phyloP scores from a whole-genome alignment of 1,140 invertebrate genomes.

The Pseudomyrmex cubaensis region DNA sequence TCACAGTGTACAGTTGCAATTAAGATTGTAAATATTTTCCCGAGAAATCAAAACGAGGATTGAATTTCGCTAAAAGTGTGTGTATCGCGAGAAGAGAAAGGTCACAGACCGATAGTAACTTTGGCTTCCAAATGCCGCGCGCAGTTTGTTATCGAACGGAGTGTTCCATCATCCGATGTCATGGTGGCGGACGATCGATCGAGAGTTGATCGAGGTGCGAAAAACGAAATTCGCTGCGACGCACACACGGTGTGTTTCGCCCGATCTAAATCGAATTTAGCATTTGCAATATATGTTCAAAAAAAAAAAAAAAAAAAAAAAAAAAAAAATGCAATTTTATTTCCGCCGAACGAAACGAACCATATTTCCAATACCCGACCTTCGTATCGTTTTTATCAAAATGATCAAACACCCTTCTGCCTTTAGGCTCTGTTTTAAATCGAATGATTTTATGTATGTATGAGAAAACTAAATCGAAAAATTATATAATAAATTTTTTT shows the following conservation, averaged over 20 bases:
- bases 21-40: not conserved
- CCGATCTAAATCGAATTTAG: constrained; percentile 19
- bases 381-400: constrained; percentile 27
- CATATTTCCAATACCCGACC: not conserved
- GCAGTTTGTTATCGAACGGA: constrained; percentile 22
- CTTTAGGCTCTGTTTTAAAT: too few species aligned
- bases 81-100: not conserved
- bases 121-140: constrained; percentile 11
- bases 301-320: constrained; percentile 16
- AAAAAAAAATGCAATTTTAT: constrained; percentile 36
- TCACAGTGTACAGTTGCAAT: not conserved
- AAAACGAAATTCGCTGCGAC: constrained; percentile 1
- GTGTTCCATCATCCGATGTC: constrained; percentile 22
- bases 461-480: not conserved
- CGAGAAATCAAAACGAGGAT: not conserved
- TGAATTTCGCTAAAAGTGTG: constrained; percentile 24
- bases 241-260: not conserved
- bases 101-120: constrained; percentile 20
- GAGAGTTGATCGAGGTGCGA: constrained; percentile 32
- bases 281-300: not conserved
- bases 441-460: too few species aligned
- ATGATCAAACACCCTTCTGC: constrained; percentile 19
- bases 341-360: constrained; percentile 2
- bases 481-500: not conserved
- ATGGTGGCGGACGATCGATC: constrained; percentile 7